A percentile compares a stretch with the other conserved stretches of the same genome.
Conservation (phyloP, 2,113 vertebrate species). For the Mormyrus iriodes region DNA sequence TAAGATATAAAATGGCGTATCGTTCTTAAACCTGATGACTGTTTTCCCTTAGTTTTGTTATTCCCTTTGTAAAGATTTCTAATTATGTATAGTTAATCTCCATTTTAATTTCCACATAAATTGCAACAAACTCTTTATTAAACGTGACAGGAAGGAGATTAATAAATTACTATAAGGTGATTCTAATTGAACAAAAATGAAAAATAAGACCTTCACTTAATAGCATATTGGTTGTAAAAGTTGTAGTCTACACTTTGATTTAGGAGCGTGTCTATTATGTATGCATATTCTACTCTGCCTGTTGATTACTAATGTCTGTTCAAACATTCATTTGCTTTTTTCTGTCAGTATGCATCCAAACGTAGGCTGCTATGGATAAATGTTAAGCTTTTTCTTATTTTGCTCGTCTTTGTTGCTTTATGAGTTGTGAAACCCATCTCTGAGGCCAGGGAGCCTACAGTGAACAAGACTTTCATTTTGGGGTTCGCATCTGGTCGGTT, state of each 20-base stretch:
- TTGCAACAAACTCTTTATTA: constrained; percentile 21
- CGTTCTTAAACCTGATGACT: neutral
- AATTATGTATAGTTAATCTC: neutral
- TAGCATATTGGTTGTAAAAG: neutral
- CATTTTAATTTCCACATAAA: constrained; percentile 36
- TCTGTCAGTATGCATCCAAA: neutral
- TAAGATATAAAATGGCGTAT: neutral
- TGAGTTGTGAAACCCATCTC: constrained; percentile 64
- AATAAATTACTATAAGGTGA: neutral
- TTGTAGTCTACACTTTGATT: neutral
- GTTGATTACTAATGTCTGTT: neutral
- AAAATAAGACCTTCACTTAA: neutral
- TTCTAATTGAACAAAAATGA: neutral
- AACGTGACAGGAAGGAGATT: constrained; percentile 40
- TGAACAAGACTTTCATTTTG: constrained; percentile 94
- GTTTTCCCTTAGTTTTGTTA: neutral
- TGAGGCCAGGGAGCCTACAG: constrained; percentile 84
- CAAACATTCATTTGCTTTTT: neutral
- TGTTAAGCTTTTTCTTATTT: constrained; percentile 59
- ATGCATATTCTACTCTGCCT: neutral
- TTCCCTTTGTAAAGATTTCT: neutral
- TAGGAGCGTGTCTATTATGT: neutral
- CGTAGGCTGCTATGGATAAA: neutral
- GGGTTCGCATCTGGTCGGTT: constrained; percentile 96
- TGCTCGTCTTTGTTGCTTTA: constrained; percentile 81